Evolutionary conservation across 92 coral and sea anemone species (phyloP).

Genomic region (Epizoanthus rinbou): DNA sequence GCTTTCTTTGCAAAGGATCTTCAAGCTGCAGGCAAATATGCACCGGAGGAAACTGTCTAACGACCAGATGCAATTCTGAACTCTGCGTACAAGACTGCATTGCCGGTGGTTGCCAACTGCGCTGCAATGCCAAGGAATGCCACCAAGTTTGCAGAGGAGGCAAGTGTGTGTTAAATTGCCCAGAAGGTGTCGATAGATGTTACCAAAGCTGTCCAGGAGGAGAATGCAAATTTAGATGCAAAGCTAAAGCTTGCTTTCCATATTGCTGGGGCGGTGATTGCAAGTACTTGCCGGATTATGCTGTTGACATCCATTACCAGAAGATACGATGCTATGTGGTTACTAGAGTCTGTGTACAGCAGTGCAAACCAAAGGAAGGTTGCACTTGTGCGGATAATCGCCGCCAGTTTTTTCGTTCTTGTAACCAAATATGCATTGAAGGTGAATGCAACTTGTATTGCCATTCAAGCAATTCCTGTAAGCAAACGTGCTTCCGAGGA

Average conservation of each 20-base stretch:
- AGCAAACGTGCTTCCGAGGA: constrained; percentile 64
- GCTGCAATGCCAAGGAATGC: constrained; percentile 36
- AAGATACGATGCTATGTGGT: constrained; percentile 40
- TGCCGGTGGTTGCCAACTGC: constrained; percentile 63
- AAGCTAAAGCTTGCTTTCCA: constrained; percentile 64
- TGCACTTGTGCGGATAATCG: constrained; percentile 41
- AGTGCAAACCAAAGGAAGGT: constrained; percentile 53
- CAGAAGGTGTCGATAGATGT: constrained; percentile 55
- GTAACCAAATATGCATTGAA: constrained; percentile 56
- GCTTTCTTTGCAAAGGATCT: constrained; percentile 58
- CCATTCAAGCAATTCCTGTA: constrained; percentile 55
- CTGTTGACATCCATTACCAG: constrained; percentile 41
- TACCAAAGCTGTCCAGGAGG: constrained; percentile 72
- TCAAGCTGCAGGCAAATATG: constrained; percentile 24
- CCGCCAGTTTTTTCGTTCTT: constrained; percentile 44
- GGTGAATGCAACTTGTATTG: constrained; percentile 70
- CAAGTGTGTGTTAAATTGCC: constrained; percentile 28
- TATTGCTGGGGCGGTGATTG: constrained; percentile 67
- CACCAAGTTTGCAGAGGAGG: constrained; percentile 39
- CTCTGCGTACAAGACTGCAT: constrained; percentile 57
- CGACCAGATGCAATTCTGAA: constrained; percentile 48
- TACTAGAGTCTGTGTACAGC: background rate
- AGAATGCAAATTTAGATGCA: constrained; percentile 57
- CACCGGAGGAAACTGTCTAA: constrained; percentile 34
- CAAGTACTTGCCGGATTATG: constrained; percentile 37